Base-by-base conservation (phyloP, 92 coral and sea anemone genomes). In the Muricea muricata region DNA sequence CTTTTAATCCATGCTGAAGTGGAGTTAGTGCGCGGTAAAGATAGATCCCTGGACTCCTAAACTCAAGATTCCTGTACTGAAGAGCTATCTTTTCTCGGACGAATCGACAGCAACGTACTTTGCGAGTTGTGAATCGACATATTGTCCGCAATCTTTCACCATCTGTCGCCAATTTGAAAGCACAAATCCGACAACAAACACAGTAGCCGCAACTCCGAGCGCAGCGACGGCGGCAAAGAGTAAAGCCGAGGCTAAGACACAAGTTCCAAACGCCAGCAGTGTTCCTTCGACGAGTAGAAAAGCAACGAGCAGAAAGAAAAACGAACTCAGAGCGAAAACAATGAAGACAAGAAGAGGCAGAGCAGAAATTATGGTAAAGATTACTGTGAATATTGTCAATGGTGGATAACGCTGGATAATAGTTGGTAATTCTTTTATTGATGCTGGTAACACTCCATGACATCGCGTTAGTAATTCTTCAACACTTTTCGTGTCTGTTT, bases 231-330 rank as follows among this genome's bases (percentile, higher is more conserved):
- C 65, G 20, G 86, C 88, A 17, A 88, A 78, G 80, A 93, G 80
- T 29, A 93, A 48, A 39, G 86, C 85, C 5, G 86, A 75, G 6
- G 74, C 65, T 39, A 93, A 78, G 15, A 93, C 32, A 31, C 70
- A 42, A 20, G 90, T 73, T 12, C 93, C 94, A 42, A 91, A 55
- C 42, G 93, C 82, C 77, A 93, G 33, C n/a, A 93, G 31, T 1
- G 94, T 93, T 76, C 94, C 94, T 91, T 93, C 97, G 7, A 91
- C 73, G 67, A 93, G 73, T 54, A 92, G 72, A 72, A 93, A 93
- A 29, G 91, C 91, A 60, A 93, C 33, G 5, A 91, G 18, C 18
- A 92, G 78, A 52, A 91, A 79, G 56, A 91, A 1, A 26, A 91
- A 71, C 29, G 93, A 82, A 40, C 82, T 84, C 24, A 86, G 7